phyloP scores from a whole-genome alignment of 2,888 invertebrate genomes.

The Protula sp. region DNA sequence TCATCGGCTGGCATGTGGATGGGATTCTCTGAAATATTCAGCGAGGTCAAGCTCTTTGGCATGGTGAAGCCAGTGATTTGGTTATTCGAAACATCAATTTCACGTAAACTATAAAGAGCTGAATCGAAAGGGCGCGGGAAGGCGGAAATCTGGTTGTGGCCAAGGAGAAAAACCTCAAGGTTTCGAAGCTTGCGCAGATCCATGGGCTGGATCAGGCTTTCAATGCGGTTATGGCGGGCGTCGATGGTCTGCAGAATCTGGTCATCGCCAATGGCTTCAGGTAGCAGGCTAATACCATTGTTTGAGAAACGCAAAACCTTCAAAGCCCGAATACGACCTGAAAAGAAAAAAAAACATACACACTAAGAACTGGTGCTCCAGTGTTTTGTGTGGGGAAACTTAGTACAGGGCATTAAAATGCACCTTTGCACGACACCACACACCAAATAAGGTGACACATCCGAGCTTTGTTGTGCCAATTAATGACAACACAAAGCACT shows the following conservation, averaged over 20 bases:
- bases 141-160: conserved; percentile 36
- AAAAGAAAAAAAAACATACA: background rate
- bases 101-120: conserved; percentile 32
- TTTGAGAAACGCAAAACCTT: conserved; percentile 36
- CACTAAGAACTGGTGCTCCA: too few species aligned
- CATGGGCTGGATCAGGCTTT: conserved; percentile 27
- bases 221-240: conserved; percentile 36
- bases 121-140: conserved; percentile 37
- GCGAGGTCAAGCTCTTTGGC: conserved; percentile 31
- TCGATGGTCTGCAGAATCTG: conserved; percentile 40
- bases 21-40: conserved; percentile 39
- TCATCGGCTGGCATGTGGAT: conserved; percentile 21
- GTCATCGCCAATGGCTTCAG: conserved; percentile 26
- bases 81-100: conserved; percentile 38
- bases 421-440: too few species aligned
- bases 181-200: conserved; percentile 37
- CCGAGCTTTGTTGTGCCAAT: too few species aligned
- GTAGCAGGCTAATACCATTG: conserved; percentile 35
- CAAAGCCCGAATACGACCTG: conserved; percentile 28
- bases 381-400: too few species aligned
- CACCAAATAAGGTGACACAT: too few species aligned
- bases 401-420: too few species aligned
- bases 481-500: too few species aligned
- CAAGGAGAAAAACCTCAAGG: conserved; percentile 33
- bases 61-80: conserved; percentile 35